These are phyloP conservation scores for Pachycephus smyrnensis DNA, from an alignment of 2,888 invertebrate genomes.

Conservation along the genomic window DNA sequence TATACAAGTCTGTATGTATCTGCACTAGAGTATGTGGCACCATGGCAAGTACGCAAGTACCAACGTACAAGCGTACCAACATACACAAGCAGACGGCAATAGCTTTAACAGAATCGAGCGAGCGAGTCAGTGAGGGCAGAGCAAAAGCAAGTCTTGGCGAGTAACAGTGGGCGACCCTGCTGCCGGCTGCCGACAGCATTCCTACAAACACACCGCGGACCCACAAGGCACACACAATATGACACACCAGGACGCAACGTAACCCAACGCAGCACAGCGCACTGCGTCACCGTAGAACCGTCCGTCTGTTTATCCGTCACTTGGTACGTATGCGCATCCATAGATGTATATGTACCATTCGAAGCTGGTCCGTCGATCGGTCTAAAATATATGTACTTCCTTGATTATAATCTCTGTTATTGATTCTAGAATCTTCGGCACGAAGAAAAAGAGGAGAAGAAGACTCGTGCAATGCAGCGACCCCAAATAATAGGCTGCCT, in stretches of 20 bases:
- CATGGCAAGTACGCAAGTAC: background rate
- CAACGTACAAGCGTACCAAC: background rate
- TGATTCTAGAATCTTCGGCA: background rate
- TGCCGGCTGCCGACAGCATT: constrained; percentile 56
- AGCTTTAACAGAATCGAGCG: constrained; percentile 23
- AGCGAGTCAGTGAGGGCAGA: constrained; percentile 30
- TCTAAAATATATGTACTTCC: background rate
- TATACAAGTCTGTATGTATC: background rate
- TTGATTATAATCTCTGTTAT: background rate
- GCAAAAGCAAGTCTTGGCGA: constrained; percentile 47
- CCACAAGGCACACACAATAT: constrained; percentile 37
- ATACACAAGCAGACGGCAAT: background rate
- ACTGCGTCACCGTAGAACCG: constrained; percentile 32
- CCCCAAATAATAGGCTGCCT: constrained; percentile 51
- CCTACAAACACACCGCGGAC: constrained; percentile 49
- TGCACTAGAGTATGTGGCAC: background rate
- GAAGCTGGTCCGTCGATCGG: background rate
- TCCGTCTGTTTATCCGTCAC: background rate
- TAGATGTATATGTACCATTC: background rate
- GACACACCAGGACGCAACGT: constrained; percentile 20
- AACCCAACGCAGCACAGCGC: constrained; percentile 39
- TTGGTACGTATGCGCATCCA: background rate
- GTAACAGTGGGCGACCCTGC: constrained; percentile 57
- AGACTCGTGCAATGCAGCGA: constrained; percentile 36
- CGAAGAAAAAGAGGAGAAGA: background rate